phyloP scores from a whole-genome alignment of 2,113 vertebrate species.

The Limanda limanda region DNA sequence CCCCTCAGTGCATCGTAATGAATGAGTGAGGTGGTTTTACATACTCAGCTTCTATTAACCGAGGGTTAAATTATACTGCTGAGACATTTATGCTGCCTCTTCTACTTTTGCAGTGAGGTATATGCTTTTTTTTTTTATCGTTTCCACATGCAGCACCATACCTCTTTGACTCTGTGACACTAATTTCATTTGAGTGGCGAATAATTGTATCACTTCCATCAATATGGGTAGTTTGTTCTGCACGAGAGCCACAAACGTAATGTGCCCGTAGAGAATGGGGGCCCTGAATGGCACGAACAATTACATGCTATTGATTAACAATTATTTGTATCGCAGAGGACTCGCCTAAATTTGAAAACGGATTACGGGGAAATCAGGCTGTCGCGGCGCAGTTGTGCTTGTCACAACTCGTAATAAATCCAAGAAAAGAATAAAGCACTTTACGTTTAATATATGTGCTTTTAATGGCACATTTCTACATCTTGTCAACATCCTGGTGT shows the following conservation, averaged over 20 bases:
- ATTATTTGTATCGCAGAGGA: constrained; percentile 30
- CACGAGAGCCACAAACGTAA: constrained; percentile 54
- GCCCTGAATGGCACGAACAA: constrained; percentile 44
- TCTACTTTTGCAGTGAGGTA: constrained; percentile 1
- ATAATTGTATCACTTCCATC: constrained; percentile 71
- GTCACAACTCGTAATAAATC: neutral
- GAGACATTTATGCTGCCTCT: constrained; percentile 23
- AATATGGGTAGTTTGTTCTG: constrained; percentile 56
- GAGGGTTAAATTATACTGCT: constrained; percentile 38
- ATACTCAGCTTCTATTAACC: constrained; percentile 45
- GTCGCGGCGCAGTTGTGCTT: constrained; percentile 7
- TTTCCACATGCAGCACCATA: constrained; percentile 4
- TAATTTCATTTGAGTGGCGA: constrained; percentile 70
- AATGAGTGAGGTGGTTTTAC: constrained; percentile 43
- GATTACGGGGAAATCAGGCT: neutral
- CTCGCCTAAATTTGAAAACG: constrained; percentile 8
- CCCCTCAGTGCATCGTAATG: constrained; percentile 38
- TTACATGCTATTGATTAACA: constrained; percentile 56
- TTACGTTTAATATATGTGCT: neutral
- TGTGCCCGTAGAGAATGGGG: constrained; percentile 49
- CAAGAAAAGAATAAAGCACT: neutral
- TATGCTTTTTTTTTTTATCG: constrained; percentile 7
- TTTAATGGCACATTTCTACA: neutral
- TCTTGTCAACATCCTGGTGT: no score
- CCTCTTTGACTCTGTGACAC: constrained; percentile 51